Evolutionary conservation across 1,140 invertebrate species (phyloP), one percentile per base, ranked within the genome.

Genomic region (Zaprionus taronus): DNA sequence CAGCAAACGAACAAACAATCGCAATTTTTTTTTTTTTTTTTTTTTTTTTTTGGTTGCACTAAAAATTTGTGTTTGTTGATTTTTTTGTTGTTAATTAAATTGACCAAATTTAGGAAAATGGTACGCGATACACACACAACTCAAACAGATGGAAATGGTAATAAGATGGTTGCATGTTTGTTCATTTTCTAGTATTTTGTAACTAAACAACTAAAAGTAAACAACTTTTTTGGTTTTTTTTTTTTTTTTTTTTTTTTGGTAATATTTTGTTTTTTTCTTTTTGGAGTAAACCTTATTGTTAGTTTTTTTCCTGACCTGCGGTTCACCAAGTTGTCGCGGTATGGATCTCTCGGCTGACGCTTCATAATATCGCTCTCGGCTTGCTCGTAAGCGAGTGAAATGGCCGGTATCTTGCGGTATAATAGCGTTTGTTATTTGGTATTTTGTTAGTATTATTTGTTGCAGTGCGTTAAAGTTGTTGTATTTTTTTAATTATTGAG

Each of bases 321-420:
- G 94, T 99, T 99, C 91, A 99, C 98, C 93, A 99, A 96, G 95
- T 98, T 98, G 95, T 99, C 98, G 93, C 95, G 96, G 94, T 96
- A 95, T 93, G 98, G 97, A 94, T 99, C 98, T 96, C 99, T 96
- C 94, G 99, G 99, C 94, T 97, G 96, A 94, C 99, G 96, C 96
- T 99, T 99, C 99, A 99, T 99, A 95, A 99, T 99, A 96, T 99
- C 99, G 94, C 97, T 98, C 95, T 99, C 99, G 91, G 99, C 98
- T 95, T 98, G 96, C 96, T 99, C 99, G 95, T 99, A 99, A 94
- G 99, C 99, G 95, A 99, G 95, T 92, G 99, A 99, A 95, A 99
- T 99, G 94, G 99, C 99, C 93, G 99, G 99, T 93, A 99, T 97
- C 97, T 98, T 95, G 79, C 81, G 84, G 74, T 89, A 79, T 89